Conservation (phyloP, 2,113 vertebrate genomes). For the Trematocara macrostoma region DNA sequence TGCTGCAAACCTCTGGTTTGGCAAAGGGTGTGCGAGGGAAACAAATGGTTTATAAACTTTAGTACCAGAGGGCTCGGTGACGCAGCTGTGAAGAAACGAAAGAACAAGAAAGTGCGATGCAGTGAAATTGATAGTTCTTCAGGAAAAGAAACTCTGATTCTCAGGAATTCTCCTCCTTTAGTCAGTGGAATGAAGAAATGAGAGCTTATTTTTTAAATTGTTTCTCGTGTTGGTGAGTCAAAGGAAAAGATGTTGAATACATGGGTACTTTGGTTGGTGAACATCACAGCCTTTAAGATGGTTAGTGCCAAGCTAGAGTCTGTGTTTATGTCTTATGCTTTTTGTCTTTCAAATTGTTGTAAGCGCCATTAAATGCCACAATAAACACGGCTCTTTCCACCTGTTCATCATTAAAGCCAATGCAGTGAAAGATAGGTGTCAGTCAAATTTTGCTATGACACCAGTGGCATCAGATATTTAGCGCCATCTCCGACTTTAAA, state of each 20-base stretch:
- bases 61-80: slow-evolving; percentile 20
- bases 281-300: neutral
- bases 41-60: neutral
- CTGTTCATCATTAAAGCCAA: neutral
- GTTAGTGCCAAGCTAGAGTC: neutral
- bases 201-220: neutral
- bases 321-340: neutral
- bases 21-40: slow-evolving; percentile 38
- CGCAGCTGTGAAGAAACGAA: slow-evolving; percentile 21
- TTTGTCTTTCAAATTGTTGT: neutral
- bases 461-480: neutral
- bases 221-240: neutral
- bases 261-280: neutral
- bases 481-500: neutral
- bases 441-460: neutral
- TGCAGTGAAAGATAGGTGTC: fast-evolving
- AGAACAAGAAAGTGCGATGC: slow-evolving; percentile 8
- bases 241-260: neutral
- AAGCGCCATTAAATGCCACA: neutral
- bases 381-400: fast-evolving
- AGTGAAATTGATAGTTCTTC: neutral
- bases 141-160: neutral
- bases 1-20: slow-evolving; percentile 29
- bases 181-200: neutral
- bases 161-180: neutral